Conservation (phyloP, 2,113 vertebrate species). For the Polypterus senegalus region DNA sequence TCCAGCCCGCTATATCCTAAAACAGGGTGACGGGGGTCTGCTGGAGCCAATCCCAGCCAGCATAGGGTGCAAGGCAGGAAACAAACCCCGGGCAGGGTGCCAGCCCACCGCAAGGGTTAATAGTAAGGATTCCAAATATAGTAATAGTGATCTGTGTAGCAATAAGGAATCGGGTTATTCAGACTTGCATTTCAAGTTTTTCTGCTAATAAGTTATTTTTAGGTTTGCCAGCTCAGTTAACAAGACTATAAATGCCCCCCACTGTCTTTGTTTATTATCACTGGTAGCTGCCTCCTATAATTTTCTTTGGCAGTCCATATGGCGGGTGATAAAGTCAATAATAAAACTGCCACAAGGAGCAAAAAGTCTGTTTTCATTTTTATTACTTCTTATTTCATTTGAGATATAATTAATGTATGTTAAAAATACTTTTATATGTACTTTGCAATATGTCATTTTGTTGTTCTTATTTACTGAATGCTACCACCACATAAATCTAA, state of each 20-base stretch:
- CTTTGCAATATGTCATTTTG: not conserved
- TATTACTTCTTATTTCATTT: constrained; percentile 31
- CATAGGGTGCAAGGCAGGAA: too few relatives aligned
- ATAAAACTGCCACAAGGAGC: constrained; percentile 38
- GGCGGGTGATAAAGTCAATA: constrained; percentile 40
- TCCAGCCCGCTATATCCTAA: too few relatives aligned
- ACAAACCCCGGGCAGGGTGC: too few relatives aligned
- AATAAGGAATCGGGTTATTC: too few relatives aligned
- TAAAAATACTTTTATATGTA: not conserved
- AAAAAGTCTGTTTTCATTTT: constrained; percentile 34
- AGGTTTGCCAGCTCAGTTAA: constrained; percentile 38
- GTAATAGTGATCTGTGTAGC: too few relatives aligned
- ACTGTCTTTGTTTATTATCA: constrained; percentile 27
- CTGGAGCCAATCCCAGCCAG: too few relatives aligned
- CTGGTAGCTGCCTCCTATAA: constrained; percentile 31
- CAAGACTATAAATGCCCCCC: constrained; percentile 34
- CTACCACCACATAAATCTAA: too few relatives aligned
- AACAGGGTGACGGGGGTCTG: too few relatives aligned
- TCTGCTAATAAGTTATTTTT: constrained; percentile 12
- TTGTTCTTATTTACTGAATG: too few relatives aligned
- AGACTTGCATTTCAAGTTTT: too few relatives aligned
- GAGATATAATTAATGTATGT: constrained; percentile 32
- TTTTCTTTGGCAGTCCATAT: constrained; percentile 38
- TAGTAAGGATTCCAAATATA: too few relatives aligned
- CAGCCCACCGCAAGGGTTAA: too few relatives aligned